Conservation (phyloP, 2,888 invertebrate genomes). For the Willowsia nigromaculata region DNA sequence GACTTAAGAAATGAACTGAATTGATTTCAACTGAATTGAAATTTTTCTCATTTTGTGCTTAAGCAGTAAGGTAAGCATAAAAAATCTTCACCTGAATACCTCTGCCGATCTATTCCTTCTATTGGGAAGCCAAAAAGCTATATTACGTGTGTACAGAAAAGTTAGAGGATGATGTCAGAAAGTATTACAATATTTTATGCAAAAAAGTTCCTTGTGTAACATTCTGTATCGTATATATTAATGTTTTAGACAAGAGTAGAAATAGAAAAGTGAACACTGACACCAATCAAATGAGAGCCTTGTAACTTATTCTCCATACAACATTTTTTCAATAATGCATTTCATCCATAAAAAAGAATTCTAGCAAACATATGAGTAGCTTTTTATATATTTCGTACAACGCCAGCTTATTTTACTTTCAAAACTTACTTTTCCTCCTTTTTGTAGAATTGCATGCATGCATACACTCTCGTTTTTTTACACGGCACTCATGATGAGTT, state of each 20-base stretch:
- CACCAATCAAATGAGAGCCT: slow-evolving; percentile 14
- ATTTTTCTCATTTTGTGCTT: no score
- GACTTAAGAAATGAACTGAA: no score
- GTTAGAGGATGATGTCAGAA: slow-evolving; percentile 11
- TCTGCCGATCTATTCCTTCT: no score
- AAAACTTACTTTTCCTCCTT: not conserved
- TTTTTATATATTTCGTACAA: not conserved
- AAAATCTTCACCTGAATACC: no score
- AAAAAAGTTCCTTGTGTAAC: slow-evolving; percentile 7
- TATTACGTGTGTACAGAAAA: not conserved
- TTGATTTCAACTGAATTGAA: no score
- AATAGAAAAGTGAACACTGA: not conserved
- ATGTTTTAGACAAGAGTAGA: not conserved
- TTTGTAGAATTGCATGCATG: no score
- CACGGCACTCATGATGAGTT: no score
- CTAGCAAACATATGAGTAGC: not conserved
- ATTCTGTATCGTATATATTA: slow-evolving; percentile 22
- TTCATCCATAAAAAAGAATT: no score
- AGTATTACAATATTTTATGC: slow-evolving; percentile 31
- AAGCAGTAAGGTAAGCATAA: no score
- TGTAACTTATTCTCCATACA: not conserved
- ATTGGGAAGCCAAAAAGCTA: not conserved
- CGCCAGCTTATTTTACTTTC: not conserved
- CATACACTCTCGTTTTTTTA: no score
- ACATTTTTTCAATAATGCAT: not conserved